A percentile compares a stretch with the other conserved stretches of the same genome.
These are phyloP conservation scores for Melanaphis sacchari DNA, from an alignment of 1,140 invertebrate species.

Conservation along the genomic window DNA sequence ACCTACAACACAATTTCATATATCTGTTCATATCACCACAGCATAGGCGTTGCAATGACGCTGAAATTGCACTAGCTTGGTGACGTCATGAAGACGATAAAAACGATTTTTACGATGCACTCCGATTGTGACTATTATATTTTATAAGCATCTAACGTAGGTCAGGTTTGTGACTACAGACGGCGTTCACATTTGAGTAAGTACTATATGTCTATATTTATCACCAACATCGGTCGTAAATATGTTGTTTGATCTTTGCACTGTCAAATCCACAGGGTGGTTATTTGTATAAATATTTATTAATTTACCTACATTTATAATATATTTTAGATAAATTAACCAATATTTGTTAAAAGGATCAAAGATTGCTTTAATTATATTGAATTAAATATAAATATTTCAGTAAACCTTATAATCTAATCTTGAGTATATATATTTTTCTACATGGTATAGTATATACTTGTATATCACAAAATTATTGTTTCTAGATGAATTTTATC, in stretches of 20 bases:
- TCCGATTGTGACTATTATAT: not conserved
- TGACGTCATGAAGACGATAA: conserved; percentile 19
- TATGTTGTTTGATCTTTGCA: not conserved
- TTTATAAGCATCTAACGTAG: not conserved
- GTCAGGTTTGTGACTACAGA: not conserved
- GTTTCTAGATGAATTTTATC: no score
- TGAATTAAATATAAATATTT: no score
- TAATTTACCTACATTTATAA: no score
- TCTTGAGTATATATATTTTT: no score
- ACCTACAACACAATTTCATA: not conserved
- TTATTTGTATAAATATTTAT: no score
- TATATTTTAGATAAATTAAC: no score
- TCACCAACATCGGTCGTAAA: not conserved
- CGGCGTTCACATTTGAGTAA: not conserved
- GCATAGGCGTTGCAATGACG: conserved; percentile 15
- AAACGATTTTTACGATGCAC: not conserved
- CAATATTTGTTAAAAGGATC: no score
- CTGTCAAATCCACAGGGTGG: no score
- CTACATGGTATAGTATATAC: no score
- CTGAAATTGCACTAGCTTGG: not conserved
- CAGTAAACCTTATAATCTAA: no score
- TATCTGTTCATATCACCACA: not conserved
- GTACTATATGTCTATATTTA: not conserved
- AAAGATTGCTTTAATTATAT: no score
- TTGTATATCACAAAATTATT: not conserved